A percentile compares a stretch with the other conserved stretches of the same genome.
Evolutionary conservation across 1,140 invertebrate genomes (phyloP).

Genomic region (Drosophila kanapiae): DNA sequence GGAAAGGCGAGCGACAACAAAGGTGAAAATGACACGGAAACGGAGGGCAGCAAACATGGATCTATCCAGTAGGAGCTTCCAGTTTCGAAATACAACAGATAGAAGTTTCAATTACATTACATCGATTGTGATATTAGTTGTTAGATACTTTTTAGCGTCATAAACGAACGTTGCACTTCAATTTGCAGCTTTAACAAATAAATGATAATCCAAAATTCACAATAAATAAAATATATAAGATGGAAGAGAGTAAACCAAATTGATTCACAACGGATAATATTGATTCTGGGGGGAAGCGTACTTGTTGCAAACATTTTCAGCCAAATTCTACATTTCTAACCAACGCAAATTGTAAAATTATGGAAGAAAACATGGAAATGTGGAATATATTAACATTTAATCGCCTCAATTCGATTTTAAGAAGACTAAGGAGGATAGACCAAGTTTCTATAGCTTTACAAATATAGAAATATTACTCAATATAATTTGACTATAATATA

Average conservation of each 20-base stretch:
- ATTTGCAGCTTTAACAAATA: slow-evolving; percentile 51
- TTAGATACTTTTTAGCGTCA: slow-evolving; percentile 81
- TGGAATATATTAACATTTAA: too few relatives aligned
- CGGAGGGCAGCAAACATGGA: slow-evolving; percentile 37
- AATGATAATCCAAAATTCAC: slow-evolving; percentile 57
- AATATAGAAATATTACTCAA: too few relatives aligned
- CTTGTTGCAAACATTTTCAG: background rate
- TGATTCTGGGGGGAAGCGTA: background rate
- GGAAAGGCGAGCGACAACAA: slow-evolving; percentile 23
- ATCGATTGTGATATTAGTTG: slow-evolving; percentile 84
- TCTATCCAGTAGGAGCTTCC: slow-evolving; percentile 43
- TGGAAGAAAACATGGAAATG: background rate
- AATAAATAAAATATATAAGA: slow-evolving; percentile 63
- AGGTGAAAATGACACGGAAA: slow-evolving; percentile 10
- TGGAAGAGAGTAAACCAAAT: slow-evolving; percentile 34
- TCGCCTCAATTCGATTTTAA: too few relatives aligned
- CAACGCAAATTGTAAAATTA: background rate
- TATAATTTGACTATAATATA: too few relatives aligned
- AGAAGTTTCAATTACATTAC: slow-evolving; percentile 74
- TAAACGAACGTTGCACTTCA: slow-evolving; percentile 54
- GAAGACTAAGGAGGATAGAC: too few relatives aligned
- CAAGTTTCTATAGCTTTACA: too few relatives aligned
- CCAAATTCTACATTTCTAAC: background rate
- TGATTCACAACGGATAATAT: background rate
- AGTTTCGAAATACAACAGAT: slow-evolving; percentile 39